Base-by-base conservation (phyloP, 2,797 vertebrate genomes). In the Myioborus miniatus region DNA sequence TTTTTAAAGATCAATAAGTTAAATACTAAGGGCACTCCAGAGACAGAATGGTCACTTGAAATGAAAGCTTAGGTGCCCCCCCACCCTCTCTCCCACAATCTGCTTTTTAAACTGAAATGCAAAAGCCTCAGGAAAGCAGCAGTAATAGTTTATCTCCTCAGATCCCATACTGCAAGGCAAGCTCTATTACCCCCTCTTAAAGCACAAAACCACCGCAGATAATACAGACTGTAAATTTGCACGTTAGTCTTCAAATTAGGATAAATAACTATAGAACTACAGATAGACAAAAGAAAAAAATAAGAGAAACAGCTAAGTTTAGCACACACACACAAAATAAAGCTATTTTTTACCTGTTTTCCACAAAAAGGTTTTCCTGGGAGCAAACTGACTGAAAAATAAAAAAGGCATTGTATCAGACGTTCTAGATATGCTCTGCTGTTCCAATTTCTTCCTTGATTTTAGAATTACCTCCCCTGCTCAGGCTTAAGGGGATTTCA, bases 301-400 rank as follows among this genome's bases (percentile, higher is more conserved):
- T 9, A 63, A 70, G 17, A 96, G 62, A 91, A 95, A 91, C 67
- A 90, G 44, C 80, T 91, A 83, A 62, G 43, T 81, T 93, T 58
- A 87, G 89, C 83, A 93, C 65, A 43, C 32, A 96, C 87, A 88
- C 49, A 80, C 53, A 89, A 93, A 92, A 86, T 70, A 92, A 88
- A 62, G 47, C 67, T 56, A 93, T 63, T 94, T 93, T 93, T 96
- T 94, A 99, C 99, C 99, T 99, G 98, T 98, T 99, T 98, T 99
- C 99, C 98, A 98, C 97, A 97, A 98, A 99, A 98, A 98, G 87
- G 96, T 96, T 98, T 98, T 99, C 99, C 97, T 98, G 98, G 97
- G 98, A 98, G 97, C 98, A 98, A 97, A 98, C 97, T 96, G 98
- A 97, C 99, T 99, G 98, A 93, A 98, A 98, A 97, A 98, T 93